phyloP scores from a whole-genome alignment of 2,888 invertebrate genomes.

The Leucophenga montana region DNA sequence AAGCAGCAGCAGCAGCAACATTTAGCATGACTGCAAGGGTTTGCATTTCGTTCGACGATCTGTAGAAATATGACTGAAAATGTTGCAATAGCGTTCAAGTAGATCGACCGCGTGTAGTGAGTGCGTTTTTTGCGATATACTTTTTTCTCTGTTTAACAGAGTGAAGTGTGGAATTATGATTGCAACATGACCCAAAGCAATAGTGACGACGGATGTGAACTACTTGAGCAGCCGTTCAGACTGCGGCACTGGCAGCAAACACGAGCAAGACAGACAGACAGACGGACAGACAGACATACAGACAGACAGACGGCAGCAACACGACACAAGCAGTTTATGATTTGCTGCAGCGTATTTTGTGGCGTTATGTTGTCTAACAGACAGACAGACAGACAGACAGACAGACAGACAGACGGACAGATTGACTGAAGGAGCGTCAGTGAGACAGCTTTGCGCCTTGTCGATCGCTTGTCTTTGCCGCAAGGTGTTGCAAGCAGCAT shows the following conservation, averaged over 20 bases:
- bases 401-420: neutral
- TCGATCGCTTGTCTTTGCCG: constrained; percentile 12
- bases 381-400: constrained; percentile 1
- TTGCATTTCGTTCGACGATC: constrained; percentile 5
- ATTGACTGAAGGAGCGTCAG: neutral
- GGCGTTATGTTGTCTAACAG: neutral
- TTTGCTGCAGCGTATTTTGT: neutral
- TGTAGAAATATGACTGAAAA: neutral
- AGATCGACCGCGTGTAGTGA: neutral
- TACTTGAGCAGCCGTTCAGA: constrained; percentile 28
- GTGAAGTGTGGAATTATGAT: constrained; percentile 31
- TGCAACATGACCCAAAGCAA: constrained; percentile 30
- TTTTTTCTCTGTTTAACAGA: too few species aligned
- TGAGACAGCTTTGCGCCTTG: constrained; percentile 4
- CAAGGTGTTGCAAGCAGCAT: constrained; percentile 3
- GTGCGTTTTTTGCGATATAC: too few species aligned
- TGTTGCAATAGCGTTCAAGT: neutral
- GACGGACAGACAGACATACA: neutral
- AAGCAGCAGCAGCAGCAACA: neutral
- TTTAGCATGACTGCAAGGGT: constrained; percentile 26
- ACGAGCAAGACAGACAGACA: constrained; percentile 16
- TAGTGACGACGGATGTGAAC: constrained; percentile 31
- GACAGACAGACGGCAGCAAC: neutral
- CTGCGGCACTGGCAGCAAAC: constrained; percentile 8
- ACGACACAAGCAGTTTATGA: neutral